These are phyloP conservation scores for Hanleya hanleyi DNA, from an alignment of 2,888 invertebrate genomes.

Conservation along the genomic window DNA sequence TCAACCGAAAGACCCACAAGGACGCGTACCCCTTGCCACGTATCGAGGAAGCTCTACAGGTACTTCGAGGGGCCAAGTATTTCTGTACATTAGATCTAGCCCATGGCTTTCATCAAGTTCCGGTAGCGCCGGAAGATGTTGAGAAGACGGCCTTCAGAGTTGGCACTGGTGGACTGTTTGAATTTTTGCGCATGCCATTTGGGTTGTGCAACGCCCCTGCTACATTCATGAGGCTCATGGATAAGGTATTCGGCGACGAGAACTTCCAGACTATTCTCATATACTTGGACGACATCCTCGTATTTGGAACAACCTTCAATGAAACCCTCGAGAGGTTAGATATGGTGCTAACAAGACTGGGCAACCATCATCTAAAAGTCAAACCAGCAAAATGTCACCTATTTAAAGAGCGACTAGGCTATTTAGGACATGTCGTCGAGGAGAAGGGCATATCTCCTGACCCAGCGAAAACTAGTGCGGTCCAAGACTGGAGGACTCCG, in stretches of 20 bases:
- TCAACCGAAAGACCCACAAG: conserved; percentile 47
- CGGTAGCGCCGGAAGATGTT: conserved; percentile 32
- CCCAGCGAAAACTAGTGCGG: background rate
- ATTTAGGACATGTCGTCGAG: conserved; percentile 13
- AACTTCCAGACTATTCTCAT: conserved; percentile 37
- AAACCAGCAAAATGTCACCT: background rate
- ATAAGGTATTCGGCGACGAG: conserved; percentile 34
- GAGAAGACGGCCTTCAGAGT: conserved; percentile 41
- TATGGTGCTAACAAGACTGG: conserved; percentile 14
- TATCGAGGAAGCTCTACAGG: conserved; percentile 50
- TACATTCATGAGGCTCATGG: conserved; percentile 43
- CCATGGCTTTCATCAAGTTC: conserved; percentile 43
- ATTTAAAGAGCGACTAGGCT: background rate
- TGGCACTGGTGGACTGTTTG: conserved; percentile 26
- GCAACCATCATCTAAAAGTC: background rate
- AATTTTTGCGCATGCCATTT: conserved; percentile 38
- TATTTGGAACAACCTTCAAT: too few relatives aligned
- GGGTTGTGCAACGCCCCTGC: conserved; percentile 40
- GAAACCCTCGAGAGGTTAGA: too few relatives aligned
- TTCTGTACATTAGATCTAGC: conserved; percentile 39
- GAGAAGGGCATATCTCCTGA: background rate
- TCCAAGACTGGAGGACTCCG: background rate
- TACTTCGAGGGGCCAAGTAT: conserved; percentile 32
- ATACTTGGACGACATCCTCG: conserved; percentile 45
- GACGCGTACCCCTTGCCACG: conserved; percentile 50